Percentiles rank a stretch among this genome's conserved stretches.
phyloP scores from a whole-genome alignment of 2,797 vertebrate genomes.

The Pangasius macronema region DNA sequence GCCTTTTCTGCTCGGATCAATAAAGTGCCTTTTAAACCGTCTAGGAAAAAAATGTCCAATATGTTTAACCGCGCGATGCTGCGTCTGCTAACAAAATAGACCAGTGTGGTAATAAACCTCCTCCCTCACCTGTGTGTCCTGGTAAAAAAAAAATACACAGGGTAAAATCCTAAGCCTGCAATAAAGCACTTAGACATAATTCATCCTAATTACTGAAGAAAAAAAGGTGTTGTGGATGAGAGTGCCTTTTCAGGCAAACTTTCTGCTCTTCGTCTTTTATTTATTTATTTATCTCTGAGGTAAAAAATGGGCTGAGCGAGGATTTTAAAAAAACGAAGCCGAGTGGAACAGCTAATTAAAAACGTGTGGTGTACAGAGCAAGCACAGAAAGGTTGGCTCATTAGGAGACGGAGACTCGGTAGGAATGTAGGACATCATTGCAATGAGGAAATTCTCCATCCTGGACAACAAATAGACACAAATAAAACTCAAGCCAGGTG shows the following conservation, averaged over 20 bases:
- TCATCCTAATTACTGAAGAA: conserved; percentile 32
- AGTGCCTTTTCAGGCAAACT: conserved; percentile 6
- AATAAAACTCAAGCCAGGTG: conserved; percentile 65
- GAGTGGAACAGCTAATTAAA: conserved; percentile 69
- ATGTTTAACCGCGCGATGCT: conserved; percentile 37
- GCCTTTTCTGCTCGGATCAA: conserved; percentile 31
- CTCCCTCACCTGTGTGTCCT: conserved; percentile 27
- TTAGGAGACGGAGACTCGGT: conserved; percentile 53
- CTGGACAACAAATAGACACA: conserved; percentile 21
- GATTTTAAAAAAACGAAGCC: conserved; percentile 40
- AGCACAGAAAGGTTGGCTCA: conserved; percentile 57
- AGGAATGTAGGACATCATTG: conserved; percentile 37
- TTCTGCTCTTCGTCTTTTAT: not conserved
- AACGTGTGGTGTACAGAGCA: conserved; percentile 64
- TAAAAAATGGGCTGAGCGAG: not conserved
- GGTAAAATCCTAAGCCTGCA: conserved; percentile 18
- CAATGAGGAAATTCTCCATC: conserved; percentile 15
- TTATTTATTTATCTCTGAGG: not conserved
- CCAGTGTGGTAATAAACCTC: conserved; percentile 23
- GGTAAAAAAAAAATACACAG: conserved; percentile 8
- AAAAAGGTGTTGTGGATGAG: conserved; percentile 3
- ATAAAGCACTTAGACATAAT: conserved; percentile 35
- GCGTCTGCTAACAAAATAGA: conserved; percentile 44
- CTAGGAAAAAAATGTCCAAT: conserved; percentile 22
- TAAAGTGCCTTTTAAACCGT: conserved; percentile 44